Evolutionary conservation across 2,797 vertebrate species (phyloP), one percentile per base, ranked within the genome.

Genomic region (Sardinella longiceps): DNA sequence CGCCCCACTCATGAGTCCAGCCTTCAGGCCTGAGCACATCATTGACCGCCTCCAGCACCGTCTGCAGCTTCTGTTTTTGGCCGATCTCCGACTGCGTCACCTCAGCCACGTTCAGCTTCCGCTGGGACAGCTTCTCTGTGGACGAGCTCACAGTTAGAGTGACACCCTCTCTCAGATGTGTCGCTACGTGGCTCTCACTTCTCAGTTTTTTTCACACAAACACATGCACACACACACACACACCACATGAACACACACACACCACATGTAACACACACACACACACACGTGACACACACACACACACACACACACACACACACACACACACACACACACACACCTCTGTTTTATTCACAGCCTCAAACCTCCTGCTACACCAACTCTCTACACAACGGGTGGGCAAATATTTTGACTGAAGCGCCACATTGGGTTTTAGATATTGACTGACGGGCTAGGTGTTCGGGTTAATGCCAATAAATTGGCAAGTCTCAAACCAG

Each of bases 1-100:
- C 96, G 0, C 91, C 97, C 98, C 98, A 99, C 85, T 97, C 96
- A 56, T 96, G 95, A 0, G 93, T 94, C 98, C 97, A 97, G 89
- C 97, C 97, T 0, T 97, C 97, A 63, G 97, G 97, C 80, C 96
- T 94, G 58, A 99, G 96, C 77, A 97, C 86, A 23, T 96, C 96
- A 0, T 97, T 97, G 50, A 98, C 97, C 0, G 97, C 94, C 88
- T 98, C 98, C 91, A 99, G 90, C 12, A 99, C 97, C 0, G 97
- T 99, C 93, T 97, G 97, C 58, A 99, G 91, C 93, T 99, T 99
- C 91, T 98, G 98, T 60, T 98, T 99, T 93, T 99, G 98, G 18
- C 96, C 98, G 0, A 98, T 96, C 90, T 99, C 98, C 0, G 98
- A 99, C 84, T 99, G 98, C 0, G 98, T 99, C 91, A 99, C 98